Evolutionary conservation across 2,113 vertebrate genomes (phyloP).

Genomic region (Mellivora capensis): DNA sequence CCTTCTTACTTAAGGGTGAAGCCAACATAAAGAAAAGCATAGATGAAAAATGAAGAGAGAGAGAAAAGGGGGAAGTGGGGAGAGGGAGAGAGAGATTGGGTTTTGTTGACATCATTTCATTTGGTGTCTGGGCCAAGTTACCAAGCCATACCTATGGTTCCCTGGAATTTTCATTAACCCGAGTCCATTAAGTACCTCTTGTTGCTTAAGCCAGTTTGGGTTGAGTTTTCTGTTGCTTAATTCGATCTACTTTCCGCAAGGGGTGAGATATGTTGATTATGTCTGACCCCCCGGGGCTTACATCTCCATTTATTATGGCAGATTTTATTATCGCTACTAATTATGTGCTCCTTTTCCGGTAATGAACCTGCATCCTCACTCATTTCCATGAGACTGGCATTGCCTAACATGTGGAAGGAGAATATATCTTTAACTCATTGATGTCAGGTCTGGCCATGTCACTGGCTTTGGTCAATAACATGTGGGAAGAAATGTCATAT

Average conservation of each 20-base stretch:
- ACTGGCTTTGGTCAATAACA: neutral
- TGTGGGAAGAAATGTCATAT: neutral
- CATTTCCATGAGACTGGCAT: neutral
- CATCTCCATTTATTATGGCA: neutral
- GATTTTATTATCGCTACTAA: neutral
- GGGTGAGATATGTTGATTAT: neutral
- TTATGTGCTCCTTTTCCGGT: neutral
- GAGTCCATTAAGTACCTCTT: neutral
- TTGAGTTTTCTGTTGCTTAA: neutral
- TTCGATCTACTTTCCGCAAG: neutral
- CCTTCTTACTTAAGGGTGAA: neutral
- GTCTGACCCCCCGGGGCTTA: neutral
- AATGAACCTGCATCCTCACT: neutral
- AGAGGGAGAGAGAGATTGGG: neutral
- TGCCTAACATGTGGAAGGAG: neutral
- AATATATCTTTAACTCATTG: neutral
- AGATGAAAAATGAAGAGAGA: neutral
- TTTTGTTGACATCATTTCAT: neutral
- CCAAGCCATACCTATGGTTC: neutral
- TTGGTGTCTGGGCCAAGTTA: neutral
- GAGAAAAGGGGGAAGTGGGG: too few relatives aligned
- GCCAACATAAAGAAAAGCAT: neutral
- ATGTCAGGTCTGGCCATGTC: neutral
- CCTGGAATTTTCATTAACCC: neutral
- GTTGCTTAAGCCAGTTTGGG: neutral